Evolutionary conservation across 2,113 vertebrate species (phyloP).

Genomic region (Chaenogobius annularis): DNA sequence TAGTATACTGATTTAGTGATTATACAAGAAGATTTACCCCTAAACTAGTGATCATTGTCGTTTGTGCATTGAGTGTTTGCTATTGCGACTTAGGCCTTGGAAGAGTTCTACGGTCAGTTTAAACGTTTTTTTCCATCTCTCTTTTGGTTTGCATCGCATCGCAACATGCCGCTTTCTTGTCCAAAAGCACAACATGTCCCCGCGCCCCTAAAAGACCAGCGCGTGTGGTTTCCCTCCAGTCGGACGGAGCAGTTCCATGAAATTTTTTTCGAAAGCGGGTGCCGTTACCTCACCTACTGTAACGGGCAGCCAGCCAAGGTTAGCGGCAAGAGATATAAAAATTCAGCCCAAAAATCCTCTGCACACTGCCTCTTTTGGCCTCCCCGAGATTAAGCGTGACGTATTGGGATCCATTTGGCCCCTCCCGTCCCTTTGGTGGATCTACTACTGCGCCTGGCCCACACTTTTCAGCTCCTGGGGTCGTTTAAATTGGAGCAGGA

Average conservation of each 20-base stretch:
- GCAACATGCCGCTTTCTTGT: slow-evolving; percentile 33
- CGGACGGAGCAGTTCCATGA: slow-evolving; percentile 55
- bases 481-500: slow-evolving; percentile 56
- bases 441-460: slow-evolving; percentile 25
- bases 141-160: neutral
- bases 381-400: slow-evolving; percentile 26
- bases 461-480: slow-evolving; percentile 42
- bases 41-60: neutral
- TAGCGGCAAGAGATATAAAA: slow-evolving; percentile 60
- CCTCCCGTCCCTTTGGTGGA: slow-evolving; percentile 29
- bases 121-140: neutral
- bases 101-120: neutral
- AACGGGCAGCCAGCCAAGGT: slow-evolving; percentile 41
- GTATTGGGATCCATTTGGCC: slow-evolving; percentile 49
- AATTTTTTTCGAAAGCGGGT: slow-evolving; percentile 36
- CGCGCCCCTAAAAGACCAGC: slow-evolving; percentile 18
- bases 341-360: slow-evolving; percentile 57
- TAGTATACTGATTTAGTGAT: no score
- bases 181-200: slow-evolving; percentile 33
- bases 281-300: slow-evolving; percentile 64
- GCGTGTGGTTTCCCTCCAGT: slow-evolving; percentile 47
- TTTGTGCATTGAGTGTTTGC: neutral
- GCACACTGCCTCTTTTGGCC: slow-evolving; percentile 43
- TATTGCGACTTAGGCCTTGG: neutral
- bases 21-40: no score